Base-by-base conservation (phyloP, 2,797 vertebrate species). In the Calcarius lapponicus region DNA sequence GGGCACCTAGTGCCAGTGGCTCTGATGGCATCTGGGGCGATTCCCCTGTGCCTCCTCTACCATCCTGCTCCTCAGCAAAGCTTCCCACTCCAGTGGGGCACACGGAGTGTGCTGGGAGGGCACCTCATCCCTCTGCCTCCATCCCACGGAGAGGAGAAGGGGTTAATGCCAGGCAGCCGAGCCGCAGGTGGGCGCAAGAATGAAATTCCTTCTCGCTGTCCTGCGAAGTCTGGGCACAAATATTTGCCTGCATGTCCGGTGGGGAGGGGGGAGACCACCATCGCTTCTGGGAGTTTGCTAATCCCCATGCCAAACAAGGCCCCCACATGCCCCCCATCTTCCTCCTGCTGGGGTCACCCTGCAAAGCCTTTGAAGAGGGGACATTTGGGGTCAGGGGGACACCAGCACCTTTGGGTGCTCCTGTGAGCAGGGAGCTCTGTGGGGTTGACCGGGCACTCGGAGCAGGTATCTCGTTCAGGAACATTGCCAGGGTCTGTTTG, bases 221-320 rank as follows among this genome's bases (percentile, higher is more conserved):
- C 91, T 95, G 97, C 64, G 96, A 97, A 97, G 92, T 95, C 96
- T 95, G 90, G 96, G 96, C 96, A 95, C 97, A 97, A 97, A 97
- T 97, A 97, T 97, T 97, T 97, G 96, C 96, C 96, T 97, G 94
- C 86, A 95, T 93, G 96, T 97, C 96, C 96, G 97, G 96, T 97
- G 96, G 95, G 95, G 93, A 86, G 93, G 88, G 87, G 72, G 80
- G 81, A 95, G 96, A 96, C 96, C 96, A 96, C 96, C 96, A 96
- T 93, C 73, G 3, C 50, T 72, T 95, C 93, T 96, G 87, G 74
- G 88, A 92, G 96, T 42, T 74, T 56, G 71, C 81, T 97, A 97
- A 97, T 97, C 96, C 91, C 43, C 86, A 60, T 82, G 80, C 94
- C 96, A 97, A 97, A 97, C 91, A 96, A 32, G 5, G 38, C 57